Conservation (phyloP, 2,113 vertebrate genomes). For the Pavo muticus region DNA sequence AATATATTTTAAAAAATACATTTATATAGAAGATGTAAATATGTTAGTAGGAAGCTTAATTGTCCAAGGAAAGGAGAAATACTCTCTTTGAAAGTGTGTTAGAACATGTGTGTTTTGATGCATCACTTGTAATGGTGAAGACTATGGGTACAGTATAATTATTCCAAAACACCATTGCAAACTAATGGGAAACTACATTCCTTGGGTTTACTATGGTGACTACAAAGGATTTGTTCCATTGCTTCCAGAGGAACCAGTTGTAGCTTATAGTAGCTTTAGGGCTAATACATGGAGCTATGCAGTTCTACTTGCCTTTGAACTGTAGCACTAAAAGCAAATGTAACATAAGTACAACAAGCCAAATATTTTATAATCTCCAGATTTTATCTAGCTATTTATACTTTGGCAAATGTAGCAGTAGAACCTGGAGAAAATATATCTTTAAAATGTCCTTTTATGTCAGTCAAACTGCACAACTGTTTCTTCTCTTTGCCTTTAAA, state of each 20-base stretch:
- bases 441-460: conserved; percentile 20
- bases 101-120: background rate
- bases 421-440: conserved; percentile 9
- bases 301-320: conserved; percentile 55
- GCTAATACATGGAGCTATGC: conserved; percentile 31
- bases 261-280: conserved; percentile 50
- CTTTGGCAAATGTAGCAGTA: conserved; percentile 8
- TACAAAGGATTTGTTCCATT: conserved; percentile 54
- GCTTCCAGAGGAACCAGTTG: conserved; percentile 67
- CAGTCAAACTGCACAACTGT: background rate
- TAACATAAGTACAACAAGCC: conserved; percentile 49
- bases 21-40: background rate
- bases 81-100: conserved; percentile 24
- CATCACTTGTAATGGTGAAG: background rate
- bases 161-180: conserved; percentile 53
- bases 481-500: conserved; percentile 43
- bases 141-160: conserved; percentile 25
- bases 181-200: conserved; percentile 65
- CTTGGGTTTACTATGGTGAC: conserved; percentile 70
- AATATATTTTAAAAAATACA: background rate
- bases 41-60: conserved; percentile 38
- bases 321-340: conserved; percentile 44
- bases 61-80: conserved; percentile 42
- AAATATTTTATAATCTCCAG: conserved; percentile 48
- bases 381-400: conserved; percentile 45